Evolutionary conservation across 2,888 invertebrate species (phyloP).

Genomic region (Alitta virens): DNA sequence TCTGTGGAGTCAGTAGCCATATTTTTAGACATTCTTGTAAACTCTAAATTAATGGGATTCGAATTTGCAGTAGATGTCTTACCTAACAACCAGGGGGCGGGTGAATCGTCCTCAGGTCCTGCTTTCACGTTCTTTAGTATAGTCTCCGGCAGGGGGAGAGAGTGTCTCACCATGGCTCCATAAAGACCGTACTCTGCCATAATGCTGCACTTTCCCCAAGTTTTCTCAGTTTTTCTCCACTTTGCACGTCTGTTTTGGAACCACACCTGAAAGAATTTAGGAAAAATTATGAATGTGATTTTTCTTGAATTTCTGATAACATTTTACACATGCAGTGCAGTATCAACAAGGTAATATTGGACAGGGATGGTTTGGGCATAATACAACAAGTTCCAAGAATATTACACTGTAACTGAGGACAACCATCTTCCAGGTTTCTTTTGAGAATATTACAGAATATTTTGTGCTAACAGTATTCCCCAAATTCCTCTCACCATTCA

Average conservation of each 20-base stretch:
- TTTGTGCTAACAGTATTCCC: no score
- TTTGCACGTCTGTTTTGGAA: conserved; percentile 98
- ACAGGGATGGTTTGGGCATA: no score
- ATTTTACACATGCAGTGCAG: no score
- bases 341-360: no score
- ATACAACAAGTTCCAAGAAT: no score
- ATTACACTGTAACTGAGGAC: no score
- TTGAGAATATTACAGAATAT: no score
- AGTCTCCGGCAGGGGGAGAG: conserved; percentile 95
- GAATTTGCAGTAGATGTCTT: conserved; percentile 57
- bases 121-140: conserved; percentile 89
- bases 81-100: conserved; percentile 99
- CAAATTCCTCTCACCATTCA: no score
- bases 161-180: conserved; percentile 99
- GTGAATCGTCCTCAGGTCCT: conserved; percentile 73
- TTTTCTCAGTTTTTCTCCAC: conserved; percentile 99
- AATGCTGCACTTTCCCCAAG: conserved; percentile 98
- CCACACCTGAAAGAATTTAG: conserved; percentile 77
- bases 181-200: conserved; percentile 99
- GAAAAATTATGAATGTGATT: no score
- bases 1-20: neutral
- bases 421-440: no score
- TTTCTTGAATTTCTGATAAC: no score
- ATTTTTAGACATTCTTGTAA: neutral
- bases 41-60: neutral